Conservation (phyloP, 2,888 invertebrate species). For the Aelia acuminata region DNA sequence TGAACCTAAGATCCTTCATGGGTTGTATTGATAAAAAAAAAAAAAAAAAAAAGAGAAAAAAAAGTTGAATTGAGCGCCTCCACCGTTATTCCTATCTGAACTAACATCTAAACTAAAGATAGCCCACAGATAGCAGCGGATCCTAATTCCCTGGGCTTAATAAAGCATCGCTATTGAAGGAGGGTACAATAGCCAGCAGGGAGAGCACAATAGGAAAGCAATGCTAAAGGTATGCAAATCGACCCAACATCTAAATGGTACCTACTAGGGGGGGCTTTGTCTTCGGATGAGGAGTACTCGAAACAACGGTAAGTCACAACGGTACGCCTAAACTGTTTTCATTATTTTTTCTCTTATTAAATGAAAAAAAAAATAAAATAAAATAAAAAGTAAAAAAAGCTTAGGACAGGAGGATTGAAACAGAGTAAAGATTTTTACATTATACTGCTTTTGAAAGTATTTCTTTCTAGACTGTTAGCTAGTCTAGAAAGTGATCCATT, state of each 20-base stretch:
- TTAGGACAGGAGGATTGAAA: too few relatives aligned
- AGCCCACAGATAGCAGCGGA: neutral
- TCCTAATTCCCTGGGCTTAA: neutral
- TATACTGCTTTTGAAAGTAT: too few relatives aligned
- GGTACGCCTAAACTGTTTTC: neutral
- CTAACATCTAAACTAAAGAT: neutral
- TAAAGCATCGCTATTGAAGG: neutral
- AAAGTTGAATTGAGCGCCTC: neutral
- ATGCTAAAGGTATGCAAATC: slow-evolving; percentile 6
- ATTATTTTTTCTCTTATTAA: too few relatives aligned
- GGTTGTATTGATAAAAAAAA: too few relatives aligned
- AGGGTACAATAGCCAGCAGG: neutral
- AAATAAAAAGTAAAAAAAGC: too few relatives aligned
- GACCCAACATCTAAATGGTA: slow-evolving; percentile 2
- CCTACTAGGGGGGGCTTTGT: neutral
- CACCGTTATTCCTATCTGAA: too few relatives aligned
- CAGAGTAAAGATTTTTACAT: too few relatives aligned
- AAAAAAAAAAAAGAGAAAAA: too few relatives aligned
- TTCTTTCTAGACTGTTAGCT: too few relatives aligned
- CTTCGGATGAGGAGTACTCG: neutral
- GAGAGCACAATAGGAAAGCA: neutral
- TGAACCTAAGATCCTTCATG: too few relatives aligned
- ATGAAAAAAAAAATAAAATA: too few relatives aligned
- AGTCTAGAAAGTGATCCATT: too few relatives aligned
- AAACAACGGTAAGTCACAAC: neutral